phyloP scores from a whole-genome alignment of 1,140 invertebrate genomes.

The Macrotrachela quadricornifera region DNA sequence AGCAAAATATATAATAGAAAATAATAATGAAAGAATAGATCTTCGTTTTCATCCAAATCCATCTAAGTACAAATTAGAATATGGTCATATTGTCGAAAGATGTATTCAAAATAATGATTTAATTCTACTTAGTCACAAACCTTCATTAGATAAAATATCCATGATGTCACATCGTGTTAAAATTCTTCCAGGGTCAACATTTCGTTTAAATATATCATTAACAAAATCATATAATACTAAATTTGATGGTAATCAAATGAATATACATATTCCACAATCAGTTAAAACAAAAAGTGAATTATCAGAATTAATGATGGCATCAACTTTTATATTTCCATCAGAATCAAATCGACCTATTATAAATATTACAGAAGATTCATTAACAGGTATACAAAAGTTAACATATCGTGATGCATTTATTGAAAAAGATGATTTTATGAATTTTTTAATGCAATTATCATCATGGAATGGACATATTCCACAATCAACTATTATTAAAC shows the following conservation, averaged over 20 bases:
- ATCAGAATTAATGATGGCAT: constrained; percentile 87
- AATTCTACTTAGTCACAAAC: constrained; percentile 97
- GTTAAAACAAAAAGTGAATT: constrained; percentile 96
- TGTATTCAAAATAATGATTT: constrained; percentile 93
- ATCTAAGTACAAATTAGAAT: too few relatives aligned
- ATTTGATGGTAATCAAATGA: constrained; percentile 99
- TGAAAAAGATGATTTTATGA: constrained; percentile 73
- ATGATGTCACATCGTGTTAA: constrained; percentile 99
- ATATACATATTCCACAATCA: constrained; percentile 91
- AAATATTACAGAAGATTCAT: constrained; percentile 98
- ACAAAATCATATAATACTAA: constrained; percentile 99
- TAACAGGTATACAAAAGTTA: constrained; percentile 97
- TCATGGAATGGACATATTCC: constrained; percentile 98
- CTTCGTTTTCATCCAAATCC: too few relatives aligned
- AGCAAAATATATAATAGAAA: too few relatives aligned
- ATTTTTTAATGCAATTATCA: constrained; percentile 88
- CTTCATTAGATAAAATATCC: constrained; percentile 98
- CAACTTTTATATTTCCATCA: constrained; percentile 80
- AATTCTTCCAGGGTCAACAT: constrained; percentile 86
- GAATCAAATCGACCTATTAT: constrained; percentile 49
- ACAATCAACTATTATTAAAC: constrained; percentile 88
- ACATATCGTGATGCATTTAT: constrained; percentile 96
- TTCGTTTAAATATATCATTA: constrained; percentile 75
- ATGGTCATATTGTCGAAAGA: constrained; percentile 79
- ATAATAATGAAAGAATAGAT: too few relatives aligned